These are phyloP conservation scores for Gymnoscelis rufifasciata DNA, from an alignment of 2,888 invertebrate genomes.

Conservation along the genomic window DNA sequence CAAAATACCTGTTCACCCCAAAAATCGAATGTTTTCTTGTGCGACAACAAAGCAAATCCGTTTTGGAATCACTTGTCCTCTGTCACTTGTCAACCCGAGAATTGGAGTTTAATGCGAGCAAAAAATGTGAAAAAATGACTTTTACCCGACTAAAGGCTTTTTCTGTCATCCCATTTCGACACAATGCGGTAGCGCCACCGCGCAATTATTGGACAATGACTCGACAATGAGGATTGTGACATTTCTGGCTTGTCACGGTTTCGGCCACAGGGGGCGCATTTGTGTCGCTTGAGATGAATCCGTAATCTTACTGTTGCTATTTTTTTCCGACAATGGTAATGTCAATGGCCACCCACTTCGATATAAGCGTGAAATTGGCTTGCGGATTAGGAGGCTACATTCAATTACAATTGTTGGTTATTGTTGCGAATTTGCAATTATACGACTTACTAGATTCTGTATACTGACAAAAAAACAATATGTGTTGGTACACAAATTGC, in stretches of 20 bases:
- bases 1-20: conserved; percentile 19
- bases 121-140: conserved; percentile 53
- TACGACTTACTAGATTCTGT: not conserved
- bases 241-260: conserved; percentile 55
- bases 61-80: conserved; percentile 47
- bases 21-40: conserved; percentile 30
- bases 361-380: conserved; percentile 50
- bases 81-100: conserved; percentile 47
- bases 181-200: conserved; percentile 72
- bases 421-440: conserved; percentile 14
- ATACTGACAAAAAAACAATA: not conserved
- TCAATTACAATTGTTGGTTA: conserved; percentile 35
- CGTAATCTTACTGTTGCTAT: conserved; percentile 30
- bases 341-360: conserved; percentile 54
- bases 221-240: conserved; percentile 58
- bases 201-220: conserved; percentile 40
- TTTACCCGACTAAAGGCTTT: conserved; percentile 42
- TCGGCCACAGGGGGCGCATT: conserved; percentile 53
- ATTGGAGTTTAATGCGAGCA: conserved; percentile 34
- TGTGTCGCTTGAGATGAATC: conserved; percentile 41
- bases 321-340: conserved; percentile 30
- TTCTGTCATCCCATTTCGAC: conserved; percentile 40
- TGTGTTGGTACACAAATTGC: too few species aligned
- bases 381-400: conserved; percentile 44
- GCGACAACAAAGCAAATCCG: conserved; percentile 35